Base-by-base conservation (phyloP, 2,888 invertebrate genomes). In the Mythimna lalbum region DNA sequence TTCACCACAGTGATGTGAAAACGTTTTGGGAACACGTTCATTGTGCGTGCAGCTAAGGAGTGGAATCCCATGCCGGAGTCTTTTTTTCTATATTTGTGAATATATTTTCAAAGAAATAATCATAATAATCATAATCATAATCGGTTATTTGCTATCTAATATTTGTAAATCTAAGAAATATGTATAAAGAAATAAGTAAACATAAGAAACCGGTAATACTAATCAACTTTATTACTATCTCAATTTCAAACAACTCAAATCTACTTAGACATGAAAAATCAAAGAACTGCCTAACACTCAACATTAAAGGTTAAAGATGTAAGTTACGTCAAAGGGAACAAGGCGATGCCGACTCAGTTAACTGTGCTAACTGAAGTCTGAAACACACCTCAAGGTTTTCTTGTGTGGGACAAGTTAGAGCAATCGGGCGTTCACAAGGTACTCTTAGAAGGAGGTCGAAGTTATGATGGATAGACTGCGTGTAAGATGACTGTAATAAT, bases 381-480 rank as follows among this genome's bases (percentile, higher is more conserved):
- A 65, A 79, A 84, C 50, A 74, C 59, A 81, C 80, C 80, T 73
- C 71, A 80, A 75, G 74, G 71, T 69, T 76, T 65, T 65, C 14
- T 57, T 4, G 55, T 63, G n/a, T 68, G 79, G 79, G 2, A 23
- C 60, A 72, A 78, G 56, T 63, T 52, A 50, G 0, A 21, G 10
- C 10, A 31, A 0, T 2, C 0, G 0, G 14, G 72, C 56, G 68
- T 9, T 27, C 5, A 10, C 3, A 17, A 10, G 17, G 33, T 2
- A 62, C 2, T 7, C 21, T 49, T 3, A 52, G 1, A 23, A 21
- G 1, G 21, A 52, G 3, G 10, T 10, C 21, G 23, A 49, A 49
- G 47, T 47, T 6, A 47, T 5, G 5, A 7, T 23, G 9, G 7
- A 7, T 53, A 2, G 7, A 17, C 23, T 14, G 12, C 3, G 23